phyloP scores from a whole-genome alignment of 64 coral and sea anemone genomes.

The Porites australiensis region DNA sequence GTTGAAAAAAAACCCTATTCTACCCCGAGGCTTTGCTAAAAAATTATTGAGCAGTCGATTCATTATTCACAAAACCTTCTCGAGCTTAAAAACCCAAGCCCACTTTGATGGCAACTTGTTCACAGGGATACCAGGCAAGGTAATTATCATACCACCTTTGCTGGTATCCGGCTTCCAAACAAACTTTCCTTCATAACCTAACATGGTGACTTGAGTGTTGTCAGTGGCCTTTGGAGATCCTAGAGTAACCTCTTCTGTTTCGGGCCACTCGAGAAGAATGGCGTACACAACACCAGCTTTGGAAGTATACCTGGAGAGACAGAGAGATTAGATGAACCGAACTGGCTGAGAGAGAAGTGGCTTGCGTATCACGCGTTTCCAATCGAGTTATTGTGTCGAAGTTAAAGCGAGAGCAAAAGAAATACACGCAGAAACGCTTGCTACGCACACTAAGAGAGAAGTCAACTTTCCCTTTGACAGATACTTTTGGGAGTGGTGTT shows the following conservation, averaged over 20 bases:
- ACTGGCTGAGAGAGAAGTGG: too few relatives aligned
- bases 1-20: too few relatives aligned
- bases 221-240: constrained; percentile 48
- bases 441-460: too few relatives aligned
- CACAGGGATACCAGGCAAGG: constrained; percentile 39
- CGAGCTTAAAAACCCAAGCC: constrained; percentile 84
- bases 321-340: not conserved
- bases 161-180: not conserved
- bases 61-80: constrained; percentile 42
- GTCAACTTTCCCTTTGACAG: too few relatives aligned
- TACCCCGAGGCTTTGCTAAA: too few relatives aligned
- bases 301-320: constrained; percentile 75
- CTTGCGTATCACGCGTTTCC: too few relatives aligned
- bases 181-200: constrained; percentile 80
- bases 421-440: too few relatives aligned
- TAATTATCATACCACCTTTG: constrained; percentile 26
- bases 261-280: constrained; percentile 87
- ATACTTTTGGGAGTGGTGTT: too few relatives aligned
- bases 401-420: too few relatives aligned
- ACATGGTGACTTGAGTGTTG: constrained; percentile 69
- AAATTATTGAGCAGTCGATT: not conserved
- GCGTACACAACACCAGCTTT: constrained; percentile 86
- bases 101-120: constrained; percentile 67
- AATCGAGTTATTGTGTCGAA: too few relatives aligned
- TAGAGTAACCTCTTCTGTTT: constrained; percentile 38